Conservation (phyloP, 2,888 invertebrate species). For the Plebejus argus region DNA sequence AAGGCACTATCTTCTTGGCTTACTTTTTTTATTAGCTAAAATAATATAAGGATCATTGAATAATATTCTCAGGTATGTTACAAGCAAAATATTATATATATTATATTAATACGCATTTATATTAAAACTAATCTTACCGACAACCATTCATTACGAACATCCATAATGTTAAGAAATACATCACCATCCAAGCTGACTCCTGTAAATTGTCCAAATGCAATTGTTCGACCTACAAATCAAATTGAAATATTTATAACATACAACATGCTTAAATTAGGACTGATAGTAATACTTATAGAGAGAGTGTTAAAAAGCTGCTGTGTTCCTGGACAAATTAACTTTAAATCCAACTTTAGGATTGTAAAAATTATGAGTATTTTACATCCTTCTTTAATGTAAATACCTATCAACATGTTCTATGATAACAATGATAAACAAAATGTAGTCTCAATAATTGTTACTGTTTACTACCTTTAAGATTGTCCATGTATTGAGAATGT, state of each 20-base stretch:
- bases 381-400: too few species aligned
- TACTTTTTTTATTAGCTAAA: slow-evolving; percentile 90
- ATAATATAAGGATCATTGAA: slow-evolving; percentile 17
- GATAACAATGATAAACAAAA: too few species aligned
- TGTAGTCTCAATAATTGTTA: too few species aligned
- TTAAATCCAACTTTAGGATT: too few species aligned
- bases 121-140: slow-evolving; percentile 82
- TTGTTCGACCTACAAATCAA: slow-evolving; percentile 83
- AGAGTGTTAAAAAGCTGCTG: too few species aligned
- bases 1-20: slow-evolving; percentile 87
- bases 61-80: neutral
- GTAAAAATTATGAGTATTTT: too few species aligned
- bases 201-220: slow-evolving; percentile 94
- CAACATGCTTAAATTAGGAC: neutral
- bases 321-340: too few species aligned
- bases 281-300: too few species aligned
- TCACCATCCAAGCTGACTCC: slow-evolving; percentile 95
- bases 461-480: slow-evolving; percentile 79
- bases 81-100: neutral
- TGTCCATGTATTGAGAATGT: slow-evolving; percentile 85
- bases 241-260: neutral
- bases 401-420: too few species aligned
- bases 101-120: too few species aligned
- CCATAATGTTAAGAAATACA: slow-evolving; percentile 94
- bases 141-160: slow-evolving; percentile 96